phyloP scores from a whole-genome alignment of 2,888 invertebrate genomes.

The Cheilosia vernalis region DNA sequence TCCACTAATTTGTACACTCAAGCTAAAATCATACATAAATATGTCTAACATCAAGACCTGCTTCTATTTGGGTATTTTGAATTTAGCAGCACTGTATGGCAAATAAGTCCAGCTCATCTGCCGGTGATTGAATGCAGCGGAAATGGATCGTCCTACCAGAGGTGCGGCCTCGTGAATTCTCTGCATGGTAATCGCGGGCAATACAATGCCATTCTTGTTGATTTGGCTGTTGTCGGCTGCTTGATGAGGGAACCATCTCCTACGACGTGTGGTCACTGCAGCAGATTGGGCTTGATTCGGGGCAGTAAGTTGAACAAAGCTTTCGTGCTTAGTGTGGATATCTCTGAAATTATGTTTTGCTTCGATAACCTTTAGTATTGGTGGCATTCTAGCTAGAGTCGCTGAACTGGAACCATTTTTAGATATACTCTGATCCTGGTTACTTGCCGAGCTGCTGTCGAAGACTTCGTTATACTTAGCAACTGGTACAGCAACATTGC shows the following conservation, averaged over 20 bases:
- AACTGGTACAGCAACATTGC: slow-evolving; percentile 36
- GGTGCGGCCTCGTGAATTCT: slow-evolving; percentile 63
- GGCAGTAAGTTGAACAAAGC: slow-evolving; percentile 81
- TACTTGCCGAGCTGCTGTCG: slow-evolving; percentile 45
- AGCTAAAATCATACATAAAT: slow-evolving; percentile 67
- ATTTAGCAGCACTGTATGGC: slow-evolving; percentile 82
- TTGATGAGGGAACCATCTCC: slow-evolving; percentile 64
- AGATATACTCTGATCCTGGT: slow-evolving; percentile 41
- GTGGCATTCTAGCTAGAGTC: slow-evolving; percentile 80
- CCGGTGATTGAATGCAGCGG: slow-evolving; percentile 81
- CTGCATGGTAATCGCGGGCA: slow-evolving; percentile 79
- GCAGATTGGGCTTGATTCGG: slow-evolving; percentile 80
- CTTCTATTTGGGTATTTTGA: slow-evolving; percentile 80
- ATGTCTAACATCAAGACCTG: slow-evolving; percentile 16
- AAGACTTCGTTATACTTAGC: slow-evolving; percentile 38
- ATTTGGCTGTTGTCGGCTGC: slow-evolving; percentile 68
- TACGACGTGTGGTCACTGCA: slow-evolving; percentile 76
- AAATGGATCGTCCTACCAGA: slow-evolving; percentile 80
- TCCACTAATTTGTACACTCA: slow-evolving; percentile 56
- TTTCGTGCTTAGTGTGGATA: slow-evolving; percentile 78
- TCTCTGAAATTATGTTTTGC: slow-evolving; percentile 80
- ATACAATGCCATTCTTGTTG: slow-evolving; percentile 80
- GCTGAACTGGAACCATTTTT: slow-evolving; percentile 77
- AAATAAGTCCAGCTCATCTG: slow-evolving; percentile 80
- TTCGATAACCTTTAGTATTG: slow-evolving; percentile 81